phyloP scores from a whole-genome alignment of 2,797 vertebrate genomes.

The Anomalospiza imberbis region DNA sequence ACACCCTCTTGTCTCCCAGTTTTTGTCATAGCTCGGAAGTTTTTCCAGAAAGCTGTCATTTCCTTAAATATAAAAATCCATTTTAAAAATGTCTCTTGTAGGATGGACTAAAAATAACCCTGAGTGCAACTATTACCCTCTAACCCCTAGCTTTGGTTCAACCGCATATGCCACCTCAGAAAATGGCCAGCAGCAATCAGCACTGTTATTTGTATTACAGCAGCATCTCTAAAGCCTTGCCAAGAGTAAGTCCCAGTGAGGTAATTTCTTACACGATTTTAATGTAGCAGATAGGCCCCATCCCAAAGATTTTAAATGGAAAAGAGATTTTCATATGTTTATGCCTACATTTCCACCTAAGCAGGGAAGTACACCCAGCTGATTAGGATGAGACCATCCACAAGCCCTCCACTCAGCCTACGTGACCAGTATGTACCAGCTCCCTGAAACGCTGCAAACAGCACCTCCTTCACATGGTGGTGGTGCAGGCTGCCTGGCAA shows the following conservation, averaged over 20 bases:
- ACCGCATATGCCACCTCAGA: background rate
- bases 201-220: background rate
- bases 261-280: background rate
- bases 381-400: background rate
- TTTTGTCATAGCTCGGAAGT: slow-evolving; percentile 6
- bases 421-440: fast-evolving
- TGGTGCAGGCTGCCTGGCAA: background rate
- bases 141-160: slow-evolving; percentile 34
- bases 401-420: background rate
- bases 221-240: background rate
- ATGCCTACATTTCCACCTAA: background rate
- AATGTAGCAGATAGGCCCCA: background rate
- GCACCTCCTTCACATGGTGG: background rate
- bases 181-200: slow-evolving; percentile 45
- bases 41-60: slow-evolving; percentile 48
- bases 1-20: background rate
- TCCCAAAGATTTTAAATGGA: background rate
- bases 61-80: slow-evolving; percentile 39
- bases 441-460: background rate
- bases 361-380: background rate
- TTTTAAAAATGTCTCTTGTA: background rate
- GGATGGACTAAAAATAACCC: slow-evolving; percentile 46
- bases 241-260: background rate
- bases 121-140: slow-evolving; percentile 40
- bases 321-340: background rate